Percentiles rank a stretch among this genome's conserved stretches.
Evolutionary conservation across 2,113 vertebrate species (phyloP).

Genomic region (Rhodinocichla rosea): DNA sequence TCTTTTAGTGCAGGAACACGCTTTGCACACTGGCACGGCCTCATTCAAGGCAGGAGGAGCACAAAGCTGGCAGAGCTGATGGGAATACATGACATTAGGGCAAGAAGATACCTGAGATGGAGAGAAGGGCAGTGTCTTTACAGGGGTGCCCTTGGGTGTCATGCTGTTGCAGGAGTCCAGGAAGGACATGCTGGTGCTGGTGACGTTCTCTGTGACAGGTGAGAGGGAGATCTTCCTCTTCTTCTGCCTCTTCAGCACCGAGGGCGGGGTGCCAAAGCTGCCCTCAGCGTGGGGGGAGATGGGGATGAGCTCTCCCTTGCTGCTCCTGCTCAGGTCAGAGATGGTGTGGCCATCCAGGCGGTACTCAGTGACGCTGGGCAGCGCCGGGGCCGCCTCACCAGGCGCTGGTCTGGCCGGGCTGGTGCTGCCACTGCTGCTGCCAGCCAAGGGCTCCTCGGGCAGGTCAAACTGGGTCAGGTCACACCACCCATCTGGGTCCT

Average conservation of each 20-base stretch:
- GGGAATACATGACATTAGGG: background rate
- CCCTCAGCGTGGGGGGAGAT: slow-evolving; percentile 85
- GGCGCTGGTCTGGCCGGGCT: background rate
- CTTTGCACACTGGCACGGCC: background rate
- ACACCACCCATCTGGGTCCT: slow-evolving; percentile 95
- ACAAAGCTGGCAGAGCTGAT: background rate
- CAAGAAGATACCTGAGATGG: slow-evolving; percentile 86
- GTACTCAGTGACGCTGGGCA: slow-evolving; percentile 81
- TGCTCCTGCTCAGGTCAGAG: slow-evolving; percentile 91
- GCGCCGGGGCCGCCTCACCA: background rate
- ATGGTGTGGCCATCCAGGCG: slow-evolving; percentile 90
- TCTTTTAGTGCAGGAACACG: background rate
- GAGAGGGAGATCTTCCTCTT: slow-evolving; percentile 85
- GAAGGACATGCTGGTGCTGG: slow-evolving; percentile 68
- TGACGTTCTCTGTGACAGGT: slow-evolving; percentile 72
- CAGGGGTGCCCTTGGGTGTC: slow-evolving; percentile 94
- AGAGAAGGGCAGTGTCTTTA: slow-evolving; percentile 93
- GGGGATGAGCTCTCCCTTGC: slow-evolving; percentile 93
- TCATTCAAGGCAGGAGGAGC: background rate
- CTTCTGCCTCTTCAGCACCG: slow-evolving; percentile 84
- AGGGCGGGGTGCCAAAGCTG: slow-evolving; percentile 82
- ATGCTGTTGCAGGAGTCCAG: slow-evolving; percentile 83
- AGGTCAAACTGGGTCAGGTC: slow-evolving; percentile 92
- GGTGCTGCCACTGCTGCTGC: slow-evolving; percentile 38
- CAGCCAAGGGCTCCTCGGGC: slow-evolving; percentile 72